Evolutionary conservation across 2,113 vertebrate species (phyloP), one percentile per base, ranked within the genome.

Genomic region (Eulemur macaco): DNA sequence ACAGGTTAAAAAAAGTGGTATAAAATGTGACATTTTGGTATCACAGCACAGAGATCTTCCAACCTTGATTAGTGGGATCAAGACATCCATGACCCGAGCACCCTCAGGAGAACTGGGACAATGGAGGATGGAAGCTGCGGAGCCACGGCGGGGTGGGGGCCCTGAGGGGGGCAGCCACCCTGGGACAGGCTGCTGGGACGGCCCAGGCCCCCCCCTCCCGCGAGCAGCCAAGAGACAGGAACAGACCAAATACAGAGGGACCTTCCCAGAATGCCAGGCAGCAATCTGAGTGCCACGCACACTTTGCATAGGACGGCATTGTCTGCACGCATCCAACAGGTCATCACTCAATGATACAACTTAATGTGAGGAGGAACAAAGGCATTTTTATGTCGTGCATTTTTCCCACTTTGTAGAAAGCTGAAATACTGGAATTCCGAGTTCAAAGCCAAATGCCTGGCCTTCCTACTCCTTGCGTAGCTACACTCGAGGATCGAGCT

Each of bases 391-490:
- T 18, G n/a, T 10, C 39, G 45, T 27, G 6, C 1, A 17, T 81
- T 58, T 45, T 14, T 14, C 31, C 31, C 5, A 12, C 6, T 91
- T 39, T 20, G 60, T 13, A 52, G 69, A 69, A 87, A 66, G 87
- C 76, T 80, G 54, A 37, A 29, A 45, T 17, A 45, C 29, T 13
- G 18, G 47, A 31, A 71, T 71, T 52, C 45, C 15, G 47, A 4
- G 54, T 45, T 92, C 84, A 64, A 50, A 31, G 37, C 14, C 8
- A 3, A 69, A 76, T 25, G 27, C 68, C 31, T 54, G 47, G 74
- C 66, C 2, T 0, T 52, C 11, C 2, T 23, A 9, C 6, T 8
- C 45, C 1, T 13, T 1, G 3, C 0, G 1, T 0, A 5, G 54
- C 11, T 15, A n/a, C 20, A 8, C 20, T 8, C 54, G 27, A 69